Base-by-base conservation (phyloP, 2,113 vertebrate species). In the Nesoenas mayeri region DNA sequence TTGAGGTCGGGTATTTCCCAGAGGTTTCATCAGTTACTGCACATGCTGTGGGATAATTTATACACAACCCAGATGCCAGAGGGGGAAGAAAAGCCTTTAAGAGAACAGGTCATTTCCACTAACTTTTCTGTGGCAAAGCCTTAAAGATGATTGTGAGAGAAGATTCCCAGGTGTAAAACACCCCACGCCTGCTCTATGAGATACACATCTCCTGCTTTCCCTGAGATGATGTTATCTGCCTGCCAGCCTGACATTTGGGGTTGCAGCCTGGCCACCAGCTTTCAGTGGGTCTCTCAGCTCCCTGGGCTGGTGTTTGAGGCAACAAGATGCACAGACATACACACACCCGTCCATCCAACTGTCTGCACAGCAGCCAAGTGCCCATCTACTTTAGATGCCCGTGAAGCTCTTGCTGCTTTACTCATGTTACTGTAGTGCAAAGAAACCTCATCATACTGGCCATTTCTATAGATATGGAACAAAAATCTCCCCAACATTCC, bases 1-100 rank as follows among this genome's bases (percentile, higher is more conserved):
- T 83, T 40, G 60, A 92, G 82, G 61, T 80, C 79, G 91, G 60
- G 60, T 95, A 90, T 60, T 88, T 96, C 91, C 82, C 88, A 74
- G 60, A 83, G 51, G 79, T 88, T 96, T 93, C 93, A 93, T 36
- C 82, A 88, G 67, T 86, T 84, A 65, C 44, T 81, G 69, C 38
- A 71, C 44, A 72, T 40, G 42, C 85, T 69, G 53, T 72, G 88
- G 65, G 72, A 81, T 19, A 93, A 81, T 56, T 91, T 82, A 71
- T 0, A 88, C 19, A 51, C 5, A 72, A 78, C n/a, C 17, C 26
- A 8, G 65, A 67, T 31, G 32, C 36, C 38, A 67, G 42, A 79
- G 48, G 26, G 26, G 25, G 67, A 95, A 80, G 71, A 64, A 93
- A 87, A 69, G 48, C 42, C 56, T 89, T 78, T 4, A 38, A 0